Evolutionary conservation across 2,888 invertebrate species (phyloP), one percentile per base, ranked within the genome.

Genomic region (Notocelia uddmanniana): DNA sequence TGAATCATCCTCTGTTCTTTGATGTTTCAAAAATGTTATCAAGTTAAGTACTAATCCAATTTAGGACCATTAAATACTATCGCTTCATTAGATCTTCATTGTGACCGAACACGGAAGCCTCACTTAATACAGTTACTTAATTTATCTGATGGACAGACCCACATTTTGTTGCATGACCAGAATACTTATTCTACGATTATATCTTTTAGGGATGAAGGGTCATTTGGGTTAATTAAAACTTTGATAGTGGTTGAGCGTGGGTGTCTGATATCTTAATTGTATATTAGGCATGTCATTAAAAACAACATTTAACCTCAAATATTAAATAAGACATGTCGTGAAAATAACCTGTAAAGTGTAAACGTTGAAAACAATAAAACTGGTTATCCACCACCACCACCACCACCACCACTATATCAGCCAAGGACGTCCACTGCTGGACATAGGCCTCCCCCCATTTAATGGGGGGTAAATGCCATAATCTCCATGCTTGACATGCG

Each of bases 51-150:
- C 67, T 72, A 72, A 72, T 72, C 68, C 45, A 72, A 68, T 72
- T 72, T 68, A 55, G 67, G 37, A 55, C 68, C 60, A 66, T 71
- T 67, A 66, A 71, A 67, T 64, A 68, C 55, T 68, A 72, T 72
- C 72, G 57, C 68, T 72, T 68, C 64, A 63, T 62, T 69, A 69
- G 41, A 73, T 68, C 72, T 68, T 55, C 57, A 68, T 55, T 74
- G 70, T 74, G 69, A 73, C 75, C 31, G 45, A 76, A 73, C 81
- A 83, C 81, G 82, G 81, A 81, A 81, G 81, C 78, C 69, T 77
- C 79, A n/a, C n/a, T n/a, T 45, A 45, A 45, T 71, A 76, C 75
- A 74, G 75, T 80, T 81, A n/a, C n/a, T n/a, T n/a, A 81, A 83
- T 82, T 80, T 81, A 83, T 82, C 80, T 71, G 77, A 80, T 80